These are phyloP conservation scores for Drosophila melanosoma DNA, from an alignment of 2,888 invertebrate species.

Conservation along the genomic window DNA sequence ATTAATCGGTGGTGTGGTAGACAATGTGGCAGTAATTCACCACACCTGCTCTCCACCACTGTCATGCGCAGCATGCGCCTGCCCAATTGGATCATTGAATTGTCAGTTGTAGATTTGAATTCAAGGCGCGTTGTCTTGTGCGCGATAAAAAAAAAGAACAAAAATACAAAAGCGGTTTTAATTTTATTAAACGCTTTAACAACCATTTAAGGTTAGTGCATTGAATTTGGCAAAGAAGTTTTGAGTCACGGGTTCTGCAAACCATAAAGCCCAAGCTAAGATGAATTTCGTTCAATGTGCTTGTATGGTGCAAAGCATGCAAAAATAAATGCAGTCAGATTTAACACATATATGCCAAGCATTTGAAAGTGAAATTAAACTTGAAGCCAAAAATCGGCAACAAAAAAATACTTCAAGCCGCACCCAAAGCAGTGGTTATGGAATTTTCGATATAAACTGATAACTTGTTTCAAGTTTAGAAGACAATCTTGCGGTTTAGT, in stretches of 20 bases:
- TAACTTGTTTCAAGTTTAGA: slow-evolving; percentile 67
- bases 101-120: slow-evolving; percentile 58
- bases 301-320: slow-evolving; percentile 22
- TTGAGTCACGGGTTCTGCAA: slow-evolving; percentile 37
- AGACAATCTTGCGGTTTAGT: slow-evolving; percentile 45
- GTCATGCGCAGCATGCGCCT: slow-evolving; percentile 34
- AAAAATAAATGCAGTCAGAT: slow-evolving; percentile 29
- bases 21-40: slow-evolving; percentile 22
- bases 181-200: slow-evolving; percentile 42
- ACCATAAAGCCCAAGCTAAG: slow-evolving; percentile 13
- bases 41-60: slow-evolving; percentile 22
- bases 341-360: slow-evolving; percentile 14
- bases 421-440: slow-evolving; percentile 46
- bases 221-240: slow-evolving; percentile 62
- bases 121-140: slow-evolving; percentile 52
- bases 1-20: slow-evolving; percentile 13
- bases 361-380: slow-evolving; percentile 62
- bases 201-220: slow-evolving; percentile 67
- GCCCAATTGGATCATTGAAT: slow-evolving; percentile 40
- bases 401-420: slow-evolving; percentile 31
- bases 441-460: slow-evolving; percentile 53
- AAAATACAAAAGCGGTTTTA: slow-evolving; percentile 18
- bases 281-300: not conserved
- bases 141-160: slow-evolving; percentile 29
- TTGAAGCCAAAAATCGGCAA: slow-evolving; percentile 5